Base-by-base conservation (phyloP, 1,140 invertebrate genomes). In the Alviniconcha marisindica region DNA sequence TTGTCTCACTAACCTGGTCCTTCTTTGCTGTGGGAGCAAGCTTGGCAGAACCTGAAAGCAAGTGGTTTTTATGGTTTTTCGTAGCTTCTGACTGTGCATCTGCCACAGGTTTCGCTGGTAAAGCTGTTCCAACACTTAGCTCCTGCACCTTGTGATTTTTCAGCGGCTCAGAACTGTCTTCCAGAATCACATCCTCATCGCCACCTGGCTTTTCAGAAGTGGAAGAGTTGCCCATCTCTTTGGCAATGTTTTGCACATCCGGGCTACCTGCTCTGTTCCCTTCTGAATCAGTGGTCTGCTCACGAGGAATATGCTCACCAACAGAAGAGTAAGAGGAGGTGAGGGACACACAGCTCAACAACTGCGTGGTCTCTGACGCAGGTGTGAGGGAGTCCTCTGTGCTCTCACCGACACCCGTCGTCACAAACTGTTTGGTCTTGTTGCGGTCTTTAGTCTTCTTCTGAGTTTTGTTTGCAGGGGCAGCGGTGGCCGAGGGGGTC, bases 401-500 rank as follows among this genome's bases (percentile, higher is more conserved):
- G 36, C 71, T 81, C 28, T 80, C 82, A 51, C 84, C 82, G 24
- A 83, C 77, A 74, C 56, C 42, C 21, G 83, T 79, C 63, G 71
- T 83, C 54, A 51, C 40, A n/a, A 76, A 73, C 28, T 82, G 69
- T 77, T 85, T 83, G 51, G 84, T 82, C 73, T 84, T 86, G 40
- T 81, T 83, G 51, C 86, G 88, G 74, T 89, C 87, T 76, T 89
- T 89, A 76, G 83, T 83, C 83, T 88, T 89, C 84, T 88, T 90
- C 40, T 81, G 84, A 63, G 83, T 78, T 84, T 90, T 89, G 40
- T 89, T 89, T 38, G 83, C 54, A 78, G 87, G 82, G n/a, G 60
- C 74, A 44, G 51, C 33, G 42, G 28, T n/a, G 3, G 48, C 56
- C 12, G 56, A 15, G 28, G 42, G 10, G 28, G 54, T 42, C 42